These are phyloP conservation scores for Mormyrops attenuatus DNA, from an alignment of 2,797 vertebrate genomes.

Conservation along the genomic window DNA sequence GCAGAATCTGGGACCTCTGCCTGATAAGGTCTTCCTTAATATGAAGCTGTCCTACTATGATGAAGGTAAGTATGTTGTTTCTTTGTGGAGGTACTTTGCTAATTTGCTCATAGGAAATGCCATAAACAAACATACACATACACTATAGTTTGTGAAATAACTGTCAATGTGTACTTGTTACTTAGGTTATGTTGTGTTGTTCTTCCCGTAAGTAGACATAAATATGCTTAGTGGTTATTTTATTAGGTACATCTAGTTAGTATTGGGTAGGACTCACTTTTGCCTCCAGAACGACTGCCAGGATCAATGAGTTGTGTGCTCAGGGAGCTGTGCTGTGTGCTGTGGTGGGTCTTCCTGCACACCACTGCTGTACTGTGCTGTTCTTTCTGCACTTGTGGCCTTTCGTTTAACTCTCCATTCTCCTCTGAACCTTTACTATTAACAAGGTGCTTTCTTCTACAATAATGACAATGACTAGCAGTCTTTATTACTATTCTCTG, in stretches of 20 bases:
- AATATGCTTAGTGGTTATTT: neutral
- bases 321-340: neutral
- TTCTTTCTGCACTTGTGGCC: neutral
- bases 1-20: slow-evolving; percentile 86
- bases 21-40: slow-evolving; percentile 76
- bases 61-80: slow-evolving; percentile 60
- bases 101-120: neutral
- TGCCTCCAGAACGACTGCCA: neutral
- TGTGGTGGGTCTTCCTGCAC: neutral
- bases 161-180: neutral
- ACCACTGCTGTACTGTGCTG: neutral
- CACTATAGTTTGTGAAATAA: neutral
- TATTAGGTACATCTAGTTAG: neutral
- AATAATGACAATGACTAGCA: neutral
- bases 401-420: neutral
- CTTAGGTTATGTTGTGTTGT: neutral
- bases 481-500: neutral
- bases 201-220: neutral
- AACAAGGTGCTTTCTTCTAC: neutral
- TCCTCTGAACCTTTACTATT: neutral
- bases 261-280: neutral
- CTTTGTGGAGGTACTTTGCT: neutral
- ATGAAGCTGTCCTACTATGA: slow-evolving; percentile 94
- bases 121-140: neutral
- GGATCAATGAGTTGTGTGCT: neutral